Conservation (phyloP, 2,113 vertebrate species). For the Synchiropus splendidus region DNA sequence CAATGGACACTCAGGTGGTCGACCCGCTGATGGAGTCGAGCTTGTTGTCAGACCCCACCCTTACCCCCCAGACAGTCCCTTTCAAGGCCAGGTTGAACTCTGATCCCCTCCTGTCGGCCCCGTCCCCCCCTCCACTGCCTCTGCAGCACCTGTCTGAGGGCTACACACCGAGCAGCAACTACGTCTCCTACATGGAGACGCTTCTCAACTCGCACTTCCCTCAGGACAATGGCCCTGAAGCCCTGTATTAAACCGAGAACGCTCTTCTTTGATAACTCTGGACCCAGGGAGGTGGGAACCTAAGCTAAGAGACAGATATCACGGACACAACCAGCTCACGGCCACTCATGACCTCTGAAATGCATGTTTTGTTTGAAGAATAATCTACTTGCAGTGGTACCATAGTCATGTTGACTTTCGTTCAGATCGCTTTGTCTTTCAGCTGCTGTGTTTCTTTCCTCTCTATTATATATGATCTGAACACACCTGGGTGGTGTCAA, state of each 20-base stretch:
- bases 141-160: conserved; percentile 32
- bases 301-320: conserved; percentile 28
- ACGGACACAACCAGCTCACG: conserved; percentile 17
- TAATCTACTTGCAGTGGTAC: conserved; percentile 48
- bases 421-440: conserved; percentile 1
- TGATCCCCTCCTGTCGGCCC: conserved; percentile 28
- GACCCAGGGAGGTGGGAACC: conserved; percentile 28
- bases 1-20: conserved; percentile 30
- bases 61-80: conserved; percentile 41
- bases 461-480: conserved; percentile 27
- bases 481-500: conserved; percentile 42
- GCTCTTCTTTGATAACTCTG: conserved; percentile 12
- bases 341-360: conserved; percentile 37
- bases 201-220: conserved; percentile 76
- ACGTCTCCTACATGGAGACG: conserved; percentile 79
- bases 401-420: conserved; percentile 18
- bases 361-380: conserved; percentile 47
- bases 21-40: conserved; percentile 7
- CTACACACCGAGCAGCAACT: conserved; percentile 60
- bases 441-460: conserved; percentile 28
- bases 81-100: conserved; percentile 58
- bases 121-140: conserved; percentile 18
- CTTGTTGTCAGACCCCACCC: conserved; percentile 40
- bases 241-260: conserved; percentile 51
- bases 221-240: conserved; percentile 38